Conservation (phyloP, 1,140 invertebrate species). For the Pygmarrhopalites habei region DNA sequence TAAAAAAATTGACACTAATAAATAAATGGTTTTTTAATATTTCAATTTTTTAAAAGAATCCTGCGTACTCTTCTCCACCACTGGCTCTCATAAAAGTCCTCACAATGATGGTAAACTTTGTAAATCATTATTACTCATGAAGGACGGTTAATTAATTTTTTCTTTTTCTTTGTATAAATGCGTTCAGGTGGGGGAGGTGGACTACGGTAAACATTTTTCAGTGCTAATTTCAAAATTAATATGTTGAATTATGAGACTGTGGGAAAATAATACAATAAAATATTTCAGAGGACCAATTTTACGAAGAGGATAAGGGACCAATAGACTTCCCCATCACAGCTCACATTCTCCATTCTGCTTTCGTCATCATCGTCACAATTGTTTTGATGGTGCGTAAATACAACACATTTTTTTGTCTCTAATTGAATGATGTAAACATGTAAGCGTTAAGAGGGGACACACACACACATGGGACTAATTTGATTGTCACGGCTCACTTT, state of each 20-base stretch:
- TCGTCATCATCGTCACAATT: slow-evolving; percentile 71
- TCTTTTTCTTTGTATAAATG: too few relatives aligned
- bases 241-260: too few relatives aligned
- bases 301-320: slow-evolving; percentile 40
- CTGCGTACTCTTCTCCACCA: slow-evolving; percentile 29
- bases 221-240: too few relatives aligned
- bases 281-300: slow-evolving; percentile 79
- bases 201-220: too few relatives aligned
- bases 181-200: slow-evolving; percentile 54
- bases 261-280: too few relatives aligned
- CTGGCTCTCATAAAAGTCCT: slow-evolving; percentile 59
- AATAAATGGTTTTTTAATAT: neutral
- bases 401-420: slow-evolving; percentile 64
- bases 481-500: neutral
- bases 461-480: neutral
- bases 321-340: slow-evolving; percentile 42
- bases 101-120: slow-evolving; percentile 81
- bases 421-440: slow-evolving; percentile 15
- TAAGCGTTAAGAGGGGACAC: neutral
- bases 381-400: slow-evolving; percentile 78
- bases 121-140: too few relatives aligned
- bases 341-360: slow-evolving; percentile 65
- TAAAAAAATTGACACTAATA: too few relatives aligned
- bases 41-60: too few relatives aligned
- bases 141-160: too few relatives aligned